Percentiles rank a stretch among this genome's conserved stretches.
These are phyloP conservation scores for Gracilinanus agilis DNA, from an alignment of 2,113 vertebrate species.

Conservation along the genomic window DNA sequence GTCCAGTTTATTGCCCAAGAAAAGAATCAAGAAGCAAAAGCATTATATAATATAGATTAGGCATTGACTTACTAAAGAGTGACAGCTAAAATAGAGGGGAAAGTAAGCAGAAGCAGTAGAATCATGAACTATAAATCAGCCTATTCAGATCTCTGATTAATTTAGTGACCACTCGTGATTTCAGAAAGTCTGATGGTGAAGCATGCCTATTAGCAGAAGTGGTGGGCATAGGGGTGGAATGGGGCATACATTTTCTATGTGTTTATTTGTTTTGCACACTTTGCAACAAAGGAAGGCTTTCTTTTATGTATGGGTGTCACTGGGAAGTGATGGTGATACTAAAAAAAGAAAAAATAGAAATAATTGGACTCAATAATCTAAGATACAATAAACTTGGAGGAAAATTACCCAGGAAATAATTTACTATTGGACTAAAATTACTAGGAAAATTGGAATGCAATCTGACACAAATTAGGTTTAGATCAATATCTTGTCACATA, in stretches of 20 bases:
- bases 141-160: not conserved
- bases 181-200: not conserved
- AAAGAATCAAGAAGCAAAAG: not conserved
- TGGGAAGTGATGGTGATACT: not conserved
- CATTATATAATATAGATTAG: not conserved
- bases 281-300: not conserved
- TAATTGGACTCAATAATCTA: not conserved
- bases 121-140: not conserved
- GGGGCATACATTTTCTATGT: not conserved
- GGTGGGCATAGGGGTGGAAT: not conserved
- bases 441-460: not conserved
- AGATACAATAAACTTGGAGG: not conserved
- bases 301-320: not conserved
- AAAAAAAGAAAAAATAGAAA: not conserved
- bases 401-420: not conserved
- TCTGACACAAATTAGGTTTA: not conserved
- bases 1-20: not conserved
- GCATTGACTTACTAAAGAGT: not conserved
- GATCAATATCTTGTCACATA: not conserved
- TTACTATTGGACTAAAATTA: not conserved
- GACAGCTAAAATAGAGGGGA: not conserved
- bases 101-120: not conserved
- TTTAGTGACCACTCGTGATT: not conserved
- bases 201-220: not conserved
- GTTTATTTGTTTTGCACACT: not conserved